Evolutionary conservation across 2,797 vertebrate genomes (phyloP).

Genomic region (Pitangus sulphuratus): DNA sequence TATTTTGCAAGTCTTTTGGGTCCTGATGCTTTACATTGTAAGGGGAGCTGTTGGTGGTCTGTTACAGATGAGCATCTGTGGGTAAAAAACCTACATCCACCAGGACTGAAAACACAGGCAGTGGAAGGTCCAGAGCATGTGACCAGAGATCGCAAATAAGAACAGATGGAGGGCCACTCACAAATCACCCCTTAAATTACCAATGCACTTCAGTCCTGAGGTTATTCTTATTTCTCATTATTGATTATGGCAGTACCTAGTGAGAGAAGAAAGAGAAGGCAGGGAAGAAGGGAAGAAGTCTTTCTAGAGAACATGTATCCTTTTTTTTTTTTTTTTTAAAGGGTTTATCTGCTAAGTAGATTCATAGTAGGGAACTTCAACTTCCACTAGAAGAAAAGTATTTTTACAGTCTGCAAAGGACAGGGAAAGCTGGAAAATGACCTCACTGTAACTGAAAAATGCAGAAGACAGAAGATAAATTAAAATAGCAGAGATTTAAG

Average conservation of each 20-base stretch:
- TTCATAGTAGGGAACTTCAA: background rate
- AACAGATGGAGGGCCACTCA: background rate
- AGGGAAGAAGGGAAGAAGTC: background rate
- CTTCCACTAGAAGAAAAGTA: background rate
- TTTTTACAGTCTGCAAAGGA: background rate
- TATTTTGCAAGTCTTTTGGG: background rate
- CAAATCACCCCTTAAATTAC: background rate
- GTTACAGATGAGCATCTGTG: background rate
- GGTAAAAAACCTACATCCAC: background rate
- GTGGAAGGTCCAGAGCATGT: accelerated
- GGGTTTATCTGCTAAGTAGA: background rate
- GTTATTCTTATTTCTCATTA: background rate
- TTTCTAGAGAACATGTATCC: background rate
- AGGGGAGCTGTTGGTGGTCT: background rate
- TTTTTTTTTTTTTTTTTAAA: background rate
- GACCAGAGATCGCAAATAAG: background rate
- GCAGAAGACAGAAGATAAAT: background rate
- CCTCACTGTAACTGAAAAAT: background rate
- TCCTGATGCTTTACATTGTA: background rate
- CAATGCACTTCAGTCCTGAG: background rate
- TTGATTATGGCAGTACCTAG: background rate
- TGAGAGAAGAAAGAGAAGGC: background rate
- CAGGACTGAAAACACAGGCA: background rate
- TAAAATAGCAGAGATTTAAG: background rate
- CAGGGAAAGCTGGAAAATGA: background rate